Evolutionary conservation across 2,113 vertebrate genomes (phyloP).

Genomic region (Campylorhamphus procurvoides): DNA sequence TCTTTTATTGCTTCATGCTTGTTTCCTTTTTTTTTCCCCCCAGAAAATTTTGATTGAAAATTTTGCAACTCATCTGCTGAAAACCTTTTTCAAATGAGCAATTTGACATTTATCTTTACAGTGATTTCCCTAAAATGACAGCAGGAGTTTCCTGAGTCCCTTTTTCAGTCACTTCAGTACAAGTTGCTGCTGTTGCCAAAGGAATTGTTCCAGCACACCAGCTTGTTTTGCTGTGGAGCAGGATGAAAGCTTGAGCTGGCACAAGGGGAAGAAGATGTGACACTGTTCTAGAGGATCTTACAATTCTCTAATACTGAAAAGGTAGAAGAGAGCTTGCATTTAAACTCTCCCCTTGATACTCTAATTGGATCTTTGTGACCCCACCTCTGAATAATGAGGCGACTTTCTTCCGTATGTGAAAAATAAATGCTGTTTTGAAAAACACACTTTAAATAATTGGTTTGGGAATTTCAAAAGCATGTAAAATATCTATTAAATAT

Average conservation of each 20-base stretch:
- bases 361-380: neutral
- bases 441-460: neutral
- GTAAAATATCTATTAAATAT: neutral
- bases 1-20: neutral
- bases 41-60: rapidly evolving
- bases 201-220: neutral
- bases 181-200: neutral
- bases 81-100: neutral
- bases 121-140: neutral
- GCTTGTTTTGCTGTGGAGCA: neutral
- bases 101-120: neutral
- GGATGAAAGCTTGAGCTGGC: neutral
- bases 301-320: neutral
- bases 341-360: neutral
- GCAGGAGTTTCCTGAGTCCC: neutral
- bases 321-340: neutral
- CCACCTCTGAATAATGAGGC: neutral
- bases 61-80: neutral
- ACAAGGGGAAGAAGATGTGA: rapidly evolving
- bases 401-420: neutral
- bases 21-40: neutral
- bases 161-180: neutral
- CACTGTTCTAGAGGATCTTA: neutral
- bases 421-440: neutral
- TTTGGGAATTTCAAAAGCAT: neutral